Conservation (phyloP, 2,113 vertebrate species). For the Catharus minimus region DNA sequence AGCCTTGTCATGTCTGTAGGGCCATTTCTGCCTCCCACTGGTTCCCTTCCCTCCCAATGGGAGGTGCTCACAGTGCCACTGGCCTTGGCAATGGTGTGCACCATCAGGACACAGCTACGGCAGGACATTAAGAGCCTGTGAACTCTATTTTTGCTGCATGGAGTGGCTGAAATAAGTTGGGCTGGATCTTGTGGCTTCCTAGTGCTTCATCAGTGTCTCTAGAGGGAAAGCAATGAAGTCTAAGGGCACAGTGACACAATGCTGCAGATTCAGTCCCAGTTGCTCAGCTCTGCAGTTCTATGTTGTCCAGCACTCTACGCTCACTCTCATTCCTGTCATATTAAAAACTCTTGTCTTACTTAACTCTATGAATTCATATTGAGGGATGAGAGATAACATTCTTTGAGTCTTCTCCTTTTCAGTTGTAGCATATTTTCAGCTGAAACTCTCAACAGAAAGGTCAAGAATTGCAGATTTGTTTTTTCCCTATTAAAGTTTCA, state of each 20-base stretch:
- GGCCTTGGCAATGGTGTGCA: not conserved
- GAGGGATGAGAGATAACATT: not conserved
- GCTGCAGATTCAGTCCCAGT: not conserved
- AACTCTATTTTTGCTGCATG: not conserved
- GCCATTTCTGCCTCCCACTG: not conserved
- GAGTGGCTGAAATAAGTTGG: not conserved
- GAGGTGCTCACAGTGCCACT: not conserved
- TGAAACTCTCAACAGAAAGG: not conserved
- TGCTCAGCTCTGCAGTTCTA: not conserved
- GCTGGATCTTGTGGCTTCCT: not conserved
- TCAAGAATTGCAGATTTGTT: not conserved
- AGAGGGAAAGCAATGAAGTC: not conserved
- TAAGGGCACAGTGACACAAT: not conserved
- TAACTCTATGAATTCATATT: not conserved
- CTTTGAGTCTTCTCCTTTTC: not conserved
- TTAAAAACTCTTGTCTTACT: not conserved
- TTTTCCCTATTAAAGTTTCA: not conserved
- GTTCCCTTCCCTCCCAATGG: not conserved
- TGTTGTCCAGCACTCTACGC: fast-evolving
- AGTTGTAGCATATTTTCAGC: not conserved
- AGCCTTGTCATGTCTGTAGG: not conserved
- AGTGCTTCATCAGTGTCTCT: not conserved
- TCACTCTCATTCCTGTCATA: not conserved
- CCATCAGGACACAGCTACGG: not conserved
- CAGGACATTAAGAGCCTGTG: not conserved